Evolutionary conservation across 2,113 vertebrate genomes (phyloP).

Genomic region (Falco punctatus): DNA sequence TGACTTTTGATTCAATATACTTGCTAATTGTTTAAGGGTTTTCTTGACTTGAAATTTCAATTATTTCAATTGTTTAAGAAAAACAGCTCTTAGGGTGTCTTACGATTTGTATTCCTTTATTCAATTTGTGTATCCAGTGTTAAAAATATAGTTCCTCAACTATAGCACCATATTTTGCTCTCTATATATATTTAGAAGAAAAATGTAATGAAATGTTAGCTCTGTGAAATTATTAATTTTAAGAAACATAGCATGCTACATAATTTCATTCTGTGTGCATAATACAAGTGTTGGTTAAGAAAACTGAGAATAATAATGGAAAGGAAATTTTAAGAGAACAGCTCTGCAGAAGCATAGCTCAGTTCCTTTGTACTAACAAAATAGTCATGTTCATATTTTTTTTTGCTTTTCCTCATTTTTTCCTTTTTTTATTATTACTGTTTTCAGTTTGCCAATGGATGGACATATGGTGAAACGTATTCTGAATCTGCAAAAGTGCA

Average conservation of each 20-base stretch:
- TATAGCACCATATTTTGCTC: neutral
- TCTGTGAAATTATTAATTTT: neutral
- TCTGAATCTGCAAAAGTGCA: conserved; percentile 90
- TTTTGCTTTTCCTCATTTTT: neutral
- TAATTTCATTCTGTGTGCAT: neutral
- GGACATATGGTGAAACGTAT: conserved; percentile 88
- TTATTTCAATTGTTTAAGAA: neutral
- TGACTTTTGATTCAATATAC: neutral
- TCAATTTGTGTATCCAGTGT: neutral
- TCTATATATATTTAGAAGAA: neutral
- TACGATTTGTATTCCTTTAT: neutral
- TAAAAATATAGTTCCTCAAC: neutral
- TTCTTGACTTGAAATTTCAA: neutral
- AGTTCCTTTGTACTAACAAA: neutral
- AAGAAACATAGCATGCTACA: neutral
- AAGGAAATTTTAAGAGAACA: neutral
- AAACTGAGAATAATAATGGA: neutral
- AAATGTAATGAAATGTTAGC: neutral
- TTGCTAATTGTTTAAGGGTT: neutral
- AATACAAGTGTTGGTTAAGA: neutral
- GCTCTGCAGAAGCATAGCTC: neutral
- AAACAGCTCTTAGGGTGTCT: neutral
- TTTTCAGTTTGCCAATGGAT: conserved; percentile 88
- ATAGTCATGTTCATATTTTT: neutral
- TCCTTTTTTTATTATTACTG: neutral